These are phyloP conservation scores for Neosalanx taihuensis DNA, from an alignment of 2,797 vertebrate genomes.

Conservation along the genomic window DNA sequence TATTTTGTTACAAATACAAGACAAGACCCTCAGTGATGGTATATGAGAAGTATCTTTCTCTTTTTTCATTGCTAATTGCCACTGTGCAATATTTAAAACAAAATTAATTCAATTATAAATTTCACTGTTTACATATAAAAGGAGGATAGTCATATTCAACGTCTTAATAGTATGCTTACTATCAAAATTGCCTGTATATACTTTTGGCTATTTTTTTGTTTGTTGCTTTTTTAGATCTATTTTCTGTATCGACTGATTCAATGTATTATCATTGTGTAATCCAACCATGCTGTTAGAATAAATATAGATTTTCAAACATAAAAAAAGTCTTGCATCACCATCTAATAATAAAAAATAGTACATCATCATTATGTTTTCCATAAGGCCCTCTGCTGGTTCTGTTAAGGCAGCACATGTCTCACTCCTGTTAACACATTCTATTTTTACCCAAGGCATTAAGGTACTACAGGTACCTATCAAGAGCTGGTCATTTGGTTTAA, in stretches of 20 bases:
- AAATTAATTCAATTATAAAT: conserved; percentile 30
- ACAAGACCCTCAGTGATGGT: conserved; percentile 36
- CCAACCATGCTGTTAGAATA: conserved; percentile 64
- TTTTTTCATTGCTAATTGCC: neutral
- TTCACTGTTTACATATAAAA: conserved; percentile 60
- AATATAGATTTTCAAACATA: conserved; percentile 45
- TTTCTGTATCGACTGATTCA: conserved; percentile 61
- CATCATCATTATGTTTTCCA: neutral
- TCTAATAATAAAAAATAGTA: neutral
- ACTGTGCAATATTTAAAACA: conserved; percentile 24
- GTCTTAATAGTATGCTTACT: conserved; percentile 43
- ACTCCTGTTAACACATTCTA: conserved; percentile 18
- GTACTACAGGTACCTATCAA: conserved; percentile 27
- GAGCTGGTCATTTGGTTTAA: neutral
- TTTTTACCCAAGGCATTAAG: conserved; percentile 23
- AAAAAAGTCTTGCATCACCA: neutral
- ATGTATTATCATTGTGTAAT: conserved; percentile 62
- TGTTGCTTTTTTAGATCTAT: conserved; percentile 32
- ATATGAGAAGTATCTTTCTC: conserved; percentile 12
- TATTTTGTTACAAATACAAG: conserved; percentile 40
- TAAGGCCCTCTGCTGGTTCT: conserved; percentile 42
- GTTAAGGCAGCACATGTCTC: conserved; percentile 16
- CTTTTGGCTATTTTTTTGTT: conserved; percentile 39
- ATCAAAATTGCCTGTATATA: conserved; percentile 68
- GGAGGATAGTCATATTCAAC: conserved; percentile 40